Evolutionary conservation across 2,888 invertebrate species (phyloP).

Genomic region (Auanema freiburgensis): DNA sequence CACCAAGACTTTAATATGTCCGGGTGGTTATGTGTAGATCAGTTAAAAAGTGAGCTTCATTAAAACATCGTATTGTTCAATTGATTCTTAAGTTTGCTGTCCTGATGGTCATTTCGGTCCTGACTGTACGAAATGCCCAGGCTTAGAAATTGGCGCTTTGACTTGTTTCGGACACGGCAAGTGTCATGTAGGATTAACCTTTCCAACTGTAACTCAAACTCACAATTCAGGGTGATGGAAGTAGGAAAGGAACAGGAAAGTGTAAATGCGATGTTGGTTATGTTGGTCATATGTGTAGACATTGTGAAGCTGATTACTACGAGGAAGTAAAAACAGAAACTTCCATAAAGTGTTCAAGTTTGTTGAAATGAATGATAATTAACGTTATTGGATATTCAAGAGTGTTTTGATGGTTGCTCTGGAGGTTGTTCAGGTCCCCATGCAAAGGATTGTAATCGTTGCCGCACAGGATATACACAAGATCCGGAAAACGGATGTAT

Average conservation of each 20-base stretch:
- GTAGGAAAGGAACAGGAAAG: constrained; percentile 86
- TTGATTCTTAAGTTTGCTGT: constrained; percentile 75
- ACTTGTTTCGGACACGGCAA: constrained; percentile 83
- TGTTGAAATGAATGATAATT: constrained; percentile 6
- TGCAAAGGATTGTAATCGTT: constrained; percentile 53
- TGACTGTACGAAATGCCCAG: constrained; percentile 79
- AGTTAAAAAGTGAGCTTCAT: constrained; percentile 32
- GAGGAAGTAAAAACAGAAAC: constrained; percentile 27
- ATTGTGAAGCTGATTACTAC: constrained; percentile 72
- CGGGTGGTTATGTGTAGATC: constrained; percentile 36
- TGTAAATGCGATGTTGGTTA: constrained; percentile 86
- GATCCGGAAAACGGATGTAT: constrained; percentile 51
- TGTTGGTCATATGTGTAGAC: constrained; percentile 76
- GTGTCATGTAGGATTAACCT: constrained; percentile 70
- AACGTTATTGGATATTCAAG: constrained; percentile 27
- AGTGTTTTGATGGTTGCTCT: constrained; percentile 60
- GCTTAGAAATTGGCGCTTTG: constrained; percentile 72
- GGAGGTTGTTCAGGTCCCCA: constrained; percentile 51
- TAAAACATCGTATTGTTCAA: not conserved
- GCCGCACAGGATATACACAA: constrained; percentile 53
- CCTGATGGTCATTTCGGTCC: constrained; percentile 81
- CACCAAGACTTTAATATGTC: constrained; percentile 64
- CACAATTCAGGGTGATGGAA: constrained; percentile 79
- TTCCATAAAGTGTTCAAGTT: constrained; percentile 49
- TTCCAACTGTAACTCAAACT: constrained; percentile 10